Evolutionary conservation across 2,113 vertebrate species (phyloP).

Genomic region (Drymodes brunneopygia): DNA sequence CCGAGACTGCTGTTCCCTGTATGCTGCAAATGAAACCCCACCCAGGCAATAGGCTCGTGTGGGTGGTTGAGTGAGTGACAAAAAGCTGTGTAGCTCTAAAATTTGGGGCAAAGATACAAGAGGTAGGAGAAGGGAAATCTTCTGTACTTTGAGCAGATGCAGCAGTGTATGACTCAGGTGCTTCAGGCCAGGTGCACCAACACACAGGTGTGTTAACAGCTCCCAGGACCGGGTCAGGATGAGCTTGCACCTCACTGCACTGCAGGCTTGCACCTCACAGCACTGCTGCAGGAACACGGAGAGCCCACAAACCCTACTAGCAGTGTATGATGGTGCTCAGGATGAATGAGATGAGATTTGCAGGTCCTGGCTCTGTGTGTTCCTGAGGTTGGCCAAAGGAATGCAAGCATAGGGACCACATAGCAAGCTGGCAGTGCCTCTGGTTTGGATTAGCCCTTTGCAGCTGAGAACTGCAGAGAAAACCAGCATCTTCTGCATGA

Average conservation of each 20-base stretch:
- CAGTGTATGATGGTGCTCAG: neutral
- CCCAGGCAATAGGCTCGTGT: neutral
- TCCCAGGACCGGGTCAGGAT: neutral
- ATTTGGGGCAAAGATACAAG: neutral
- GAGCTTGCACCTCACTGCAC: no score
- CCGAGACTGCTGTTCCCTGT: neutral
- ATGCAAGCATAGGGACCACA: neutral
- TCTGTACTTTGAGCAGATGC: neutral
- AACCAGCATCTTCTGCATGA: fast-evolving
- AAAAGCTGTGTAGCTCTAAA: neutral
- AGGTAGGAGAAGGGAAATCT: neutral
- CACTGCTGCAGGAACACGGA: neutral
- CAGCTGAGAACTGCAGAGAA: neutral
- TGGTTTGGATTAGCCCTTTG: neutral
- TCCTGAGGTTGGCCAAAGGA: neutral
- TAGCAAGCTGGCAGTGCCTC: neutral
- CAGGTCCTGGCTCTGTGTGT: neutral
- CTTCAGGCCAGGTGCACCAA: neutral
- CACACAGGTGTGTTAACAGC: no score
- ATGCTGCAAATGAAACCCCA: neutral
- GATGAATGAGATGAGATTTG: neutral
- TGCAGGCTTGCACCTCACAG: neutral
- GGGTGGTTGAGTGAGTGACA: neutral
- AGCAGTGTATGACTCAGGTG: neutral
- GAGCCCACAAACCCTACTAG: neutral